Percentiles rank a stretch among this genome's conserved stretches.
Conservation (phyloP, 2,797 vertebrate species). For the Sebastolobus alascanus region DNA sequence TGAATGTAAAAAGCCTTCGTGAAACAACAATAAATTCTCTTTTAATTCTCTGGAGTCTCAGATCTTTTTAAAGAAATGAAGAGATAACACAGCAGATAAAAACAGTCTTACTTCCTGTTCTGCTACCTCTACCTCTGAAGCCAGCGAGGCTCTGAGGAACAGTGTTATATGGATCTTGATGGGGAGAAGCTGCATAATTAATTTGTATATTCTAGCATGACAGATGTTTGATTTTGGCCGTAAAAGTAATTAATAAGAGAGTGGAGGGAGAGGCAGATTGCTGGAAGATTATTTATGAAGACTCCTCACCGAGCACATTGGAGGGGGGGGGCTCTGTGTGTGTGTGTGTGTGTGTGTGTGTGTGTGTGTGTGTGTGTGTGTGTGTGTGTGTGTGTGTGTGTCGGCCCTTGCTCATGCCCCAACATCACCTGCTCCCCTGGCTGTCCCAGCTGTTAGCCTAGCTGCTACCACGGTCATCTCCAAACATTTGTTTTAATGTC, state of each 20-base stretch:
- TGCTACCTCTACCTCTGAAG: slow-evolving; percentile 17
- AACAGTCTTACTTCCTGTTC: background rate
- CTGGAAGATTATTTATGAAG: slow-evolving; percentile 90
- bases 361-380: slow-evolving; percentile 20
- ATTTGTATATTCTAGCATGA: slow-evolving; percentile 88
- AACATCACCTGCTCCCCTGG: slow-evolving; percentile 82
- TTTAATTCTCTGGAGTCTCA: slow-evolving; percentile 14
- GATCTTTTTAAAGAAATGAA: slow-evolving; percentile 20
- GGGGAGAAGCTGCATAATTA: slow-evolving; percentile 89
- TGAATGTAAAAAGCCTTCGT: background rate
- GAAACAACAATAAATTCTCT: slow-evolving; percentile 10
- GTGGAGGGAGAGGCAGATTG: slow-evolving; percentile 86
- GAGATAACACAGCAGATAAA: background rate
- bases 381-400: slow-evolving; percentile 35
- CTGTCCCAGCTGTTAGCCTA: slow-evolving; percentile 82
- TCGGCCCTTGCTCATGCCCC: slow-evolving; percentile 57
- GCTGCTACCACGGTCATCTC: slow-evolving; percentile 37
- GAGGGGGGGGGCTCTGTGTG: slow-evolving; percentile 27
- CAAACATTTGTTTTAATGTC: slow-evolving; percentile 49
- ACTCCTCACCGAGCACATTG: slow-evolving; percentile 76
- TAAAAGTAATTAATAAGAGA: slow-evolving; percentile 89
- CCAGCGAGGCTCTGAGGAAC: slow-evolving; percentile 55
- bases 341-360: slow-evolving; percentile 25
- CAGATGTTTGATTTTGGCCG: slow-evolving; percentile 90
- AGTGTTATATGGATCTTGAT: slow-evolving; percentile 79